A percentile compares a stretch with the other conserved stretches of the same genome.
These are phyloP conservation scores for Carassius auratus DNA, from an alignment of 2,113 vertebrate species.

Conservation along the genomic window DNA sequence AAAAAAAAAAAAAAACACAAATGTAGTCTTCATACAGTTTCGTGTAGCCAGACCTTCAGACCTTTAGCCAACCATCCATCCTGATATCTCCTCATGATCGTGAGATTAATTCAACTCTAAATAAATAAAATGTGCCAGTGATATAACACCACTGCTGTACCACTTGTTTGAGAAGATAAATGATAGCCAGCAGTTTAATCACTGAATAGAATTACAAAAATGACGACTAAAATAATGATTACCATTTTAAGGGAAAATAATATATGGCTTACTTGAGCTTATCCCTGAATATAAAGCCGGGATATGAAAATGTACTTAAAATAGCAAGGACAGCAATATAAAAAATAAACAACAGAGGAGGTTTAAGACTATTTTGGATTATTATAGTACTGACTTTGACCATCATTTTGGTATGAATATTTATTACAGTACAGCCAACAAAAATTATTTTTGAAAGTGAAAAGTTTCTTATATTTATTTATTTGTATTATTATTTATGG, in stretches of 20 bases:
- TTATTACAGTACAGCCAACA: neutral
- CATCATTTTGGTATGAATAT: neutral
- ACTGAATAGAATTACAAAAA: neutral
- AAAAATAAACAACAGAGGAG: neutral
- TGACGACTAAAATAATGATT: neutral
- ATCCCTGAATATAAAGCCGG: neutral
- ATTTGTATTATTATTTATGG: no score
- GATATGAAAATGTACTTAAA: neutral
- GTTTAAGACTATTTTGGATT: neutral
- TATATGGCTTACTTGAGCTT: neutral
- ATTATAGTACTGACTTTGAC: neutral
- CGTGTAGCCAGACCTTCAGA: no score
- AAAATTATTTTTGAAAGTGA: neutral
- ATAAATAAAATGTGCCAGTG: neutral
- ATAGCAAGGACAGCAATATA: neutral
- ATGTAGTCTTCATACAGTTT: no score
- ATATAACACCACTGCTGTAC: neutral
- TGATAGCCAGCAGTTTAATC: neutral
- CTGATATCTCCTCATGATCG: neutral
- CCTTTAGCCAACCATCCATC: no score
- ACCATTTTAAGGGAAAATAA: neutral
- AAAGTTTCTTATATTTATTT: neutral
- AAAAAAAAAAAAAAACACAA: no score
- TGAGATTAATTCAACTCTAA: neutral
- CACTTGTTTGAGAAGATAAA: neutral